A percentile compares a stretch with the other conserved stretches of the same genome.
These are phyloP conservation scores for Hemistola chrysoprasaria DNA, from an alignment of 2,888 invertebrate genomes.

Conservation along the genomic window DNA sequence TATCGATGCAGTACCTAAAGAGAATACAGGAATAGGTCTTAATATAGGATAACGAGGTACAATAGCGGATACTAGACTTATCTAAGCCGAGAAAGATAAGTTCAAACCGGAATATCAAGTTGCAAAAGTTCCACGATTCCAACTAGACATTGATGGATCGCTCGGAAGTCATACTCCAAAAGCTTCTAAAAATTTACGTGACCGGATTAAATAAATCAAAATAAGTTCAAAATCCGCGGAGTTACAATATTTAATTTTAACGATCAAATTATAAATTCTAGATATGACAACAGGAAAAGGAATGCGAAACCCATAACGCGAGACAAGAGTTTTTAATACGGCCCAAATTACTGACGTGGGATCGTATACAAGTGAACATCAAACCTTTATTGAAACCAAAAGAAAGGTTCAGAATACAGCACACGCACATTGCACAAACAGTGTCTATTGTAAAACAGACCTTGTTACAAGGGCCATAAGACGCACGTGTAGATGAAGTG, in stretches of 20 bases:
- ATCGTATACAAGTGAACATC: conserved; percentile 29
- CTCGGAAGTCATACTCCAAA: conserved; percentile 15
- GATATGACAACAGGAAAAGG: conserved; percentile 3
- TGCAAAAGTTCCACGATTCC: conserved; percentile 17
- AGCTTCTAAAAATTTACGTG: conserved; percentile 17
- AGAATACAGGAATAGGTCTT: conserved; percentile 13
- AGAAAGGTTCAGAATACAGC: conserved; percentile 33
- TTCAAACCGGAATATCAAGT: conserved; percentile 16
- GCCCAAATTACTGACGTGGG: conserved; percentile 27
- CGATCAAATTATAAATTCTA: conserved; percentile 7
- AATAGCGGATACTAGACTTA: not conserved
- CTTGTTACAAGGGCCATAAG: conserved; percentile 25
- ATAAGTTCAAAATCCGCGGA: conserved; percentile 2
- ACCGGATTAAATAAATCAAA: conserved; percentile 20
- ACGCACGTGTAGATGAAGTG: conserved; percentile 24
- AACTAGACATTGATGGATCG: conserved; percentile 21
- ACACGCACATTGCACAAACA: conserved; percentile 26
- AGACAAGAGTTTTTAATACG: conserved; percentile 20
- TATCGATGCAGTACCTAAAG: conserved; percentile 28
- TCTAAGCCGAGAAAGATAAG: conserved; percentile 2
- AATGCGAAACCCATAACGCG: conserved; percentile 7
- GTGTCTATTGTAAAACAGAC: conserved; percentile 18
- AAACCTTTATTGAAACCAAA: conserved; percentile 36
- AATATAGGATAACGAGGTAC: conserved; percentile 1
- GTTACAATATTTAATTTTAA: not conserved